Conservation (phyloP, 2,113 vertebrate genomes). For the Ammodytes marinus region DNA sequence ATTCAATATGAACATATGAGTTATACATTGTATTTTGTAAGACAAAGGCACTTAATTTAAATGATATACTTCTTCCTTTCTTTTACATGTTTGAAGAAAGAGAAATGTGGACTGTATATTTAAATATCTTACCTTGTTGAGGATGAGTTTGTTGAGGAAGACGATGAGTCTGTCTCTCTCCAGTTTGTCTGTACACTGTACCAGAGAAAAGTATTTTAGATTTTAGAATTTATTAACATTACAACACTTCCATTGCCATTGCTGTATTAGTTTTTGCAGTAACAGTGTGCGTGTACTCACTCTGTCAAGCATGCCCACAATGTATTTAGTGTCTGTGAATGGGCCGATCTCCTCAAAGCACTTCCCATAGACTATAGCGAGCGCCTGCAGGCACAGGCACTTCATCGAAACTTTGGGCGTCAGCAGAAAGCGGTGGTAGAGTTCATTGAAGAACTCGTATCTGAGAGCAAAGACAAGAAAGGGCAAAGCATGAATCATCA, state of each 20-base stretch:
- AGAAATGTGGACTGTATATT: neutral
- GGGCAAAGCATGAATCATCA: neutral
- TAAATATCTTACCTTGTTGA: slow-evolving; percentile 89
- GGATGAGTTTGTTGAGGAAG: slow-evolving; percentile 98
- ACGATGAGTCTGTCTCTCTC: slow-evolving; percentile 96
- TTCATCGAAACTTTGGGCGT: slow-evolving; percentile 99
- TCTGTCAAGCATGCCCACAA: slow-evolving; percentile 97
- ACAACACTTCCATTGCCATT: neutral
- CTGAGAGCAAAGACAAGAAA: slow-evolving; percentile 72
- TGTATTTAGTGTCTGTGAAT: slow-evolving; percentile 96
- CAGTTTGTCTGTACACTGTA: slow-evolving; percentile 94
- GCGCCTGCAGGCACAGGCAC: slow-evolving; percentile 97
- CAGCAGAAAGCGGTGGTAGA: slow-evolving; percentile 98
- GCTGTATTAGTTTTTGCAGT: neutral
- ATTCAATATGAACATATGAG: too few species aligned
- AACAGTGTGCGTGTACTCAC: slow-evolving; percentile 82
- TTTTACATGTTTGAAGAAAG: too few species aligned
- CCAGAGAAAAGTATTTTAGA: neutral
- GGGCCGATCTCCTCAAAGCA: slow-evolving; percentile 97
- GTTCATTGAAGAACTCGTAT: slow-evolving; percentile 99
- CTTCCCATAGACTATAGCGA: slow-evolving; percentile 97
- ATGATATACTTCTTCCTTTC: too few species aligned
- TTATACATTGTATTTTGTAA: too few species aligned
- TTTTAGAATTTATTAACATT: slow-evolving; percentile 4
- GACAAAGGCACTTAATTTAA: too few species aligned